Evolutionary conservation across 2,888 invertebrate genomes (phyloP).

Genomic region (Linnaemya tessellans): DNA sequence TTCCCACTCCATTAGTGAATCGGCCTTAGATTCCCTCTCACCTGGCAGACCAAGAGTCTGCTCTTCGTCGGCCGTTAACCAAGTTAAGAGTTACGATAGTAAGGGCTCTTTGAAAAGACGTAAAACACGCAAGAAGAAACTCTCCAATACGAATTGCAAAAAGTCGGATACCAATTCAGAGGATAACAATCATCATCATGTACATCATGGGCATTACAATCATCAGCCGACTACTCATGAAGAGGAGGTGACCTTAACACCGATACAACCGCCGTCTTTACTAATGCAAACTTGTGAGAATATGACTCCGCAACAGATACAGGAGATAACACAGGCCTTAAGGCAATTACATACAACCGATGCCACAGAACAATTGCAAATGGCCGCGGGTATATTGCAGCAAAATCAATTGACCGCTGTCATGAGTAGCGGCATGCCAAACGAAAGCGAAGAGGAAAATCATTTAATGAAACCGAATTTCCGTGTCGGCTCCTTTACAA

Average conservation of each 20-base stretch:
- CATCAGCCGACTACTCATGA: slow-evolving; percentile 40
- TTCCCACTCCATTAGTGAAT: slow-evolving; percentile 94
- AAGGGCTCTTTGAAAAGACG: slow-evolving; percentile 83
- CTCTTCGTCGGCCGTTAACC: slow-evolving; percentile 76
- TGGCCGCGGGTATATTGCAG: slow-evolving; percentile 79
- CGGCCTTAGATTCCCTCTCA: slow-evolving; percentile 90
- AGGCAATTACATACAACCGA: slow-evolving; percentile 75
- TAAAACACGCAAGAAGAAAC: slow-evolving; percentile 81
- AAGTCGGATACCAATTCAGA: slow-evolving; percentile 86
- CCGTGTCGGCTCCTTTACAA: slow-evolving; percentile 86
- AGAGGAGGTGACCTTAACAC: slow-evolving; percentile 50
- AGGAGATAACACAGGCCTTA: slow-evolving; percentile 85
- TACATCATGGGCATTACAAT: slow-evolving; percentile 38
- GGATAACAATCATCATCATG: slow-evolving; percentile 75
- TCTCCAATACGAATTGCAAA: slow-evolving; percentile 75
- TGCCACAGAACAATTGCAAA: slow-evolving; percentile 50
- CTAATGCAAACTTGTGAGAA: slow-evolving; percentile 85
- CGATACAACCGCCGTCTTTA: slow-evolving; percentile 83
- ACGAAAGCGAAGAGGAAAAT: slow-evolving; percentile 84
- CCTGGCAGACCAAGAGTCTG: slow-evolving; percentile 81
- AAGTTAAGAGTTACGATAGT: slow-evolving; percentile 80
- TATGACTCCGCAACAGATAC: slow-evolving; percentile 86
- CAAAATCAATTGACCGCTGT: slow-evolving; percentile 42
- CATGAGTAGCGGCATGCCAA: slow-evolving; percentile 58
- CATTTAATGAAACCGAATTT: slow-evolving; percentile 86